These are phyloP conservation scores for Rallus crepitans DNA, from an alignment of 2,797 vertebrate species.

Conservation along the genomic window DNA sequence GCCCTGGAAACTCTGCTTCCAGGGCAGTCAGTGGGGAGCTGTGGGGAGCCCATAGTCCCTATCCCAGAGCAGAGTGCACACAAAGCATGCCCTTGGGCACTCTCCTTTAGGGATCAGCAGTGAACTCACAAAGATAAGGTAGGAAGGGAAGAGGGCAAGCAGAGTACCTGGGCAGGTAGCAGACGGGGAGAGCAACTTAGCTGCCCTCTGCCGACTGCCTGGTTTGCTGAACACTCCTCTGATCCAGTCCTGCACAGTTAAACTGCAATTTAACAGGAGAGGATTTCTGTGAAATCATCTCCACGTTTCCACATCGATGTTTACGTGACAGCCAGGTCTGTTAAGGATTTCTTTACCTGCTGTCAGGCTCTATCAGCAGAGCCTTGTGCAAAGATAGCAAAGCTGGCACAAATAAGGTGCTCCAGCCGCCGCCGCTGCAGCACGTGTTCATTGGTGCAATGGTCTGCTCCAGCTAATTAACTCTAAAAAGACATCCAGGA, in stretches of 20 bases:
- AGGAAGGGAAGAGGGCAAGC: accelerated
- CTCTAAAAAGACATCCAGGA: background rate
- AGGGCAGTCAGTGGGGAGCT: background rate
- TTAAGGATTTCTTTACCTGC: accelerated
- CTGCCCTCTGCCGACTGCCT: conserved; percentile 57
- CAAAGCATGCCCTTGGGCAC: background rate
- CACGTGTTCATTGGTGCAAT: accelerated
- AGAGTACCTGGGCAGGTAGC: conserved; percentile 20
- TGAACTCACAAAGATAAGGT: background rate
- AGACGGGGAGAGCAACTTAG: background rate
- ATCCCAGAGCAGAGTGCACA: accelerated
- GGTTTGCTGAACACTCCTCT: accelerated
- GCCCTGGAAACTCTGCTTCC: accelerated
- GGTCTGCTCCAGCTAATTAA: conserved; percentile 3
- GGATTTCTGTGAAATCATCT: background rate
- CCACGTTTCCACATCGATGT: accelerated
- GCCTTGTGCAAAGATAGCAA: background rate
- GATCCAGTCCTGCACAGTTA: background rate
- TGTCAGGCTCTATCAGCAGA: background rate
- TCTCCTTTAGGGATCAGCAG: background rate
- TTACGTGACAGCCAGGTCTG: accelerated
- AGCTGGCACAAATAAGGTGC: background rate
- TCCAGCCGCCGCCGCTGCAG: background rate
- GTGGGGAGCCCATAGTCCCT: accelerated
- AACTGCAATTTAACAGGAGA: accelerated